Conservation (phyloP, 2,113 vertebrate species). For the Columba livia region DNA sequence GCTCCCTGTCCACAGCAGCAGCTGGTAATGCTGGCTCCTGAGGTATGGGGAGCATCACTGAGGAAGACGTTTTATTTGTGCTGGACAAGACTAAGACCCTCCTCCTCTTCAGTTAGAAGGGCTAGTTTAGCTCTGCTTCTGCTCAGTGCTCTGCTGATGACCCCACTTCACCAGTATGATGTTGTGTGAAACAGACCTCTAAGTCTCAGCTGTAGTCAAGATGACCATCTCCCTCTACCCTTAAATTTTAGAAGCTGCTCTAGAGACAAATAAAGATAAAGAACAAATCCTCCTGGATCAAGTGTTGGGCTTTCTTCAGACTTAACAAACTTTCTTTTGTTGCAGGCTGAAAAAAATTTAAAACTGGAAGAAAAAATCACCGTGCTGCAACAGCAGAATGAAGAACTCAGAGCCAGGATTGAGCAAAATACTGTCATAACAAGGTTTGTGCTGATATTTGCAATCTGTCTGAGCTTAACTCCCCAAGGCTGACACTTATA, state of each 20-base stretch:
- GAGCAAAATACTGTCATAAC: constrained; percentile 90
- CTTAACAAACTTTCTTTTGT: neutral
- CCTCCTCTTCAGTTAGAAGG: neutral
- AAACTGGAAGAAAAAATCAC: constrained; percentile 92
- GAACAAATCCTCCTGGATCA: neutral
- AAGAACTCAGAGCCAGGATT: constrained; percentile 92
- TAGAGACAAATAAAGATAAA: neutral
- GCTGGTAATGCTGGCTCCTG: fast-evolving
- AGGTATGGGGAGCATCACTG: neutral
- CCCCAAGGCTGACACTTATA: neutral
- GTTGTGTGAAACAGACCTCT: neutral
- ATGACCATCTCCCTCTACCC: neutral
- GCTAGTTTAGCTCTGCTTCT: neutral
- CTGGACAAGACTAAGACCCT: neutral
- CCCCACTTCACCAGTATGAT: neutral
- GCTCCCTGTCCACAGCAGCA: fast-evolving
- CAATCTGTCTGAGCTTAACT: neutral
- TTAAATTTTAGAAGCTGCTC: constrained; percentile 5
- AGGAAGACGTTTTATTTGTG: neutral
- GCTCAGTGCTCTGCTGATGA: neutral
- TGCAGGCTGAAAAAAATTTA: constrained; percentile 92
- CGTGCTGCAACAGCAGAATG: constrained; percentile 93
- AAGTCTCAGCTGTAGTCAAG: neutral
- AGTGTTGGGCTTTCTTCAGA: neutral
- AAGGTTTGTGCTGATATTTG: constrained; percentile 77